These are phyloP conservation scores for Pemphredon lugubris DNA, from an alignment of 2,888 invertebrate species.

Conservation along the genomic window DNA sequence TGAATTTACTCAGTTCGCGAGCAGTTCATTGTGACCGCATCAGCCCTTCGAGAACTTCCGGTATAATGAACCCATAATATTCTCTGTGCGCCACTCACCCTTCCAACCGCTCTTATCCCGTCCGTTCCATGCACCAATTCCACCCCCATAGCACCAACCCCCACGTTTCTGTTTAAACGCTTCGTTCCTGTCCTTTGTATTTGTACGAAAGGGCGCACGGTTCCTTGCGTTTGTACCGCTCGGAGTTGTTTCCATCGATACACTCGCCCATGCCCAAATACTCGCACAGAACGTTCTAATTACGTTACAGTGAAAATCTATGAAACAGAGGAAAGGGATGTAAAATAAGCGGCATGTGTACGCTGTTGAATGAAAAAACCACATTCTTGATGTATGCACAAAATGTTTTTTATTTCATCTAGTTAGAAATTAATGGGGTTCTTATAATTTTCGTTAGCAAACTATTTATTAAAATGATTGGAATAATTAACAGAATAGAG, in stretches of 20 bases:
- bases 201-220: conserved; percentile 21
- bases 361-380: not conserved
- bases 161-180: conserved; percentile 41
- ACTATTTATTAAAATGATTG: too few species aligned
- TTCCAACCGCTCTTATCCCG: conserved; percentile 1
- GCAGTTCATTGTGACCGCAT: conserved; percentile 44
- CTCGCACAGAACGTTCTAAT: conserved; percentile 11
- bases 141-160: conserved; percentile 23
- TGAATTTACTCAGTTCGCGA: conserved; percentile 20
- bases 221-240: conserved; percentile 32
- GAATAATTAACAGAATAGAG: too few species aligned
- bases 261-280: conserved; percentile 7
- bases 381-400: too few species aligned
- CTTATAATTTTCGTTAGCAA: too few species aligned
- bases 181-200: conserved; percentile 16
- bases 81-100: conserved; percentile 33
- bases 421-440: too few species aligned
- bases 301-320: not conserved
- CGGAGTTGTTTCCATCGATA: not conserved
- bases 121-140: conserved; percentile 34
- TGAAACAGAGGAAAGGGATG: not conserved
- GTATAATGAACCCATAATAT: conserved; percentile 64
- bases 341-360: too few species aligned
- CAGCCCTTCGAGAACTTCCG: conserved; percentile 43
- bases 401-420: too few species aligned